These are phyloP conservation scores for Apeltes quadracus DNA, from an alignment of 2,113 vertebrate genomes.

Conservation along the genomic window DNA sequence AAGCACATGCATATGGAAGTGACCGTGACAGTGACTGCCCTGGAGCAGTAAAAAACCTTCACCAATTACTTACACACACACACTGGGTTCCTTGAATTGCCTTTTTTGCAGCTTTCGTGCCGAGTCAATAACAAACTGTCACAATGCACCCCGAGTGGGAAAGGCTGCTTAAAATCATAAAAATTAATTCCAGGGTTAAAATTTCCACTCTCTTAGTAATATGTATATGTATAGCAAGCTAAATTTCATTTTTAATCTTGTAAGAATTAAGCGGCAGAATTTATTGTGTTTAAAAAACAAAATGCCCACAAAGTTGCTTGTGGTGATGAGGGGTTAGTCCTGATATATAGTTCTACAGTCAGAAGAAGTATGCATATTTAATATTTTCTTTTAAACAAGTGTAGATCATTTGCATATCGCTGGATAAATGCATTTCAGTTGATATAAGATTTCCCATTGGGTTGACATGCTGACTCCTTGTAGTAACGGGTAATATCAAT, in stretches of 20 bases:
- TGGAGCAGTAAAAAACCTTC: constrained; percentile 4
- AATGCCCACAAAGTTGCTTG: background rate
- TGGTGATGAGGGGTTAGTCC: background rate
- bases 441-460: background rate
- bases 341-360: background rate
- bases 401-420: background rate
- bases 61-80: constrained; percentile 31
- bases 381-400: background rate
- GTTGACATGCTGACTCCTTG: background rate
- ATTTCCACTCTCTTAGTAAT: background rate
- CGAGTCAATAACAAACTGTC: constrained; percentile 40
- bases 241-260: too few relatives aligned
- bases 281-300: too few relatives aligned
- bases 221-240: too few relatives aligned
- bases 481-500: background rate
- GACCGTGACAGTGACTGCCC: background rate
- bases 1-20: background rate
- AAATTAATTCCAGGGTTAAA: constrained; percentile 25
- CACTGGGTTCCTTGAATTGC: background rate
- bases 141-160: constrained; percentile 7
- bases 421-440: background rate
- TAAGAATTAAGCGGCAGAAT: background rate
- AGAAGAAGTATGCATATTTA: background rate
- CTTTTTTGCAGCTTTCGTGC: constrained; percentile 10
- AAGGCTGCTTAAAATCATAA: constrained; percentile 6